Conservation (phyloP, 2,113 vertebrate genomes). For the Cettia cetti region DNA sequence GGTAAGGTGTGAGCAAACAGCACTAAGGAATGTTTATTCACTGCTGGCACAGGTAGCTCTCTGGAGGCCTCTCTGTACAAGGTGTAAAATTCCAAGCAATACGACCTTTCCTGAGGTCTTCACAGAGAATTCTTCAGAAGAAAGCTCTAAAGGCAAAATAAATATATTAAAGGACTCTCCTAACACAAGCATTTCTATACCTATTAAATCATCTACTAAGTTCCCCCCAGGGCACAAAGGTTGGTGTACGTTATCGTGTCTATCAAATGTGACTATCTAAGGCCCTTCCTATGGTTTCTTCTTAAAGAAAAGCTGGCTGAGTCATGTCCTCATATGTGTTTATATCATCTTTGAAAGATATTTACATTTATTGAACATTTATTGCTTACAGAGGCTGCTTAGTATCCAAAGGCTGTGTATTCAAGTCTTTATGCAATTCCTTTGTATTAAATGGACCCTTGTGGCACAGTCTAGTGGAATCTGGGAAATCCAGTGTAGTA, state of each 20-base stretch:
- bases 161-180: slow-evolving; percentile 9
- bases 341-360: background rate
- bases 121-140: background rate
- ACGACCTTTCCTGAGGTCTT: slow-evolving; percentile 25
- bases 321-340: background rate
- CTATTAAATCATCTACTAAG: background rate
- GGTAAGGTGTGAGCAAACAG: slow-evolving; percentile 5
- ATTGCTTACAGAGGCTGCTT: background rate
- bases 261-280: background rate
- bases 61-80: background rate
- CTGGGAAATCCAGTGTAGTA: background rate
- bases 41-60: background rate
- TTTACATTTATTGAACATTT: background rate
- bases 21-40: slow-evolving; percentile 36
- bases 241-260: background rate
- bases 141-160: slow-evolving; percentile 15
- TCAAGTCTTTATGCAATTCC: background rate
- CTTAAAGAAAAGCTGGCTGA: background rate
- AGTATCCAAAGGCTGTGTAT: background rate
- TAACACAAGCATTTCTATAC: background rate
- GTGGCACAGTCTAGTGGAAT: background rate
- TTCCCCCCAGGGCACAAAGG: background rate
- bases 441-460: background rate
- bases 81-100: slow-evolving; percentile 5
- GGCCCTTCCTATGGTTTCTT: background rate